These are phyloP conservation scores for Upupa epops DNA, from an alignment of 2,113 vertebrate species.

Conservation along the genomic window DNA sequence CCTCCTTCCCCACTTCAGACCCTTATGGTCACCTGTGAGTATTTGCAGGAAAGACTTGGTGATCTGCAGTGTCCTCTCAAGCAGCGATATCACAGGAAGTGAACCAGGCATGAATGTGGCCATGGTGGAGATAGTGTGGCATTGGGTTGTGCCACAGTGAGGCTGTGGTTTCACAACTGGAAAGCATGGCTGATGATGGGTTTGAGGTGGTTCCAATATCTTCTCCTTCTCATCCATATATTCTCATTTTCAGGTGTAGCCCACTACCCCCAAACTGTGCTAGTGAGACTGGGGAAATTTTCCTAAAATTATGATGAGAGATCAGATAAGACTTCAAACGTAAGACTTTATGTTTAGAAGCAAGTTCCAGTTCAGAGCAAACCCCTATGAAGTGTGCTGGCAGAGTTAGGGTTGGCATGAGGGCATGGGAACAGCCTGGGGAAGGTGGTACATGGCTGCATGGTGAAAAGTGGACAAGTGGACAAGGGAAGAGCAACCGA, in stretches of 20 bases:
- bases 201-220: background rate
- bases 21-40: fast-evolving
- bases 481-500: too few species aligned
- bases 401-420: background rate
- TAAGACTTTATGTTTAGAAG: background rate
- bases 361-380: background rate
- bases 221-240: background rate
- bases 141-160: fast-evolving
- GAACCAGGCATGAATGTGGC: fast-evolving
- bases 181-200: background rate
- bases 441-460: fast-evolving
- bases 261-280: fast-evolving
- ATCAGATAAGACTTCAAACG: background rate
- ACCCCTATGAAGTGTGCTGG: background rate
- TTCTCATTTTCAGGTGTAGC: background rate
- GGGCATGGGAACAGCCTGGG: background rate
- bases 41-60: fast-evolving
- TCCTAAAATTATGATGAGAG: background rate
- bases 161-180: background rate
- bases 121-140: background rate
- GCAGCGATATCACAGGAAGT: fast-evolving
- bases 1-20: fast-evolving
- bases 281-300: background rate
- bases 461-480: too few species aligned
- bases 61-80: fast-evolving